Percentiles rank a stretch among this genome's conserved stretches.
Evolutionary conservation across 2,888 invertebrate species (phyloP).

Genomic region (Tortricodes alternella): DNA sequence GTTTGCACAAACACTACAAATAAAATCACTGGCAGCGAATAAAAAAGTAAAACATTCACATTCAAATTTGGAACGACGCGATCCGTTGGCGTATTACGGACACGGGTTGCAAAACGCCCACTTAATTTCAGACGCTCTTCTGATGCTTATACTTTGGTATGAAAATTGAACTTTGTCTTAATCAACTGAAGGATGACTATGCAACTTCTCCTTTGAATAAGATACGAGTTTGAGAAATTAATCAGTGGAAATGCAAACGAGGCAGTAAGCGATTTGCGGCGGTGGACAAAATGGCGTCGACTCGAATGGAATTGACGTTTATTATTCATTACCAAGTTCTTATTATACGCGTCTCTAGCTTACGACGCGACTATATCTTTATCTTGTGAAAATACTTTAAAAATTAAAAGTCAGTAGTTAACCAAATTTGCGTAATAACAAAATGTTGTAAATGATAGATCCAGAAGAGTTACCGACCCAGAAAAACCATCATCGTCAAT

Average conservation of each 20-base stretch:
- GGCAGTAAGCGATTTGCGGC: slow-evolving; percentile 5
- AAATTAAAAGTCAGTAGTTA: too few species aligned
- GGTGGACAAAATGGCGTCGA: background rate
- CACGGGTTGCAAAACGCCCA: background rate
- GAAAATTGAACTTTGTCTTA: background rate
- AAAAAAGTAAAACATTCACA: slow-evolving; percentile 24
- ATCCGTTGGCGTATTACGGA: slow-evolving; percentile 6
- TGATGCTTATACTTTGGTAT: background rate
- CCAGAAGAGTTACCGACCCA: too few species aligned
- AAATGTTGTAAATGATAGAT: too few species aligned
- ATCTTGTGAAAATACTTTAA: too few species aligned
- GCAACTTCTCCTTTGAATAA: background rate
- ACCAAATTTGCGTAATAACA: too few species aligned
- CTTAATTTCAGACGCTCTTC: background rate
- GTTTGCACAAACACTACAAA: background rate
- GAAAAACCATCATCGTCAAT: too few species aligned
- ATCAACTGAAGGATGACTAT: background rate
- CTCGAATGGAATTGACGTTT: background rate
- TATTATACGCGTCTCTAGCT: too few species aligned
- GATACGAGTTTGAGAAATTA: background rate
- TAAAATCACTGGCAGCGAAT: slow-evolving; percentile 8
- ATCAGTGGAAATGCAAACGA: background rate
- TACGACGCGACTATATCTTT: too few species aligned
- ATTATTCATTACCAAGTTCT: background rate
- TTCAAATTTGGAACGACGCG: slow-evolving; percentile 23